phyloP scores from a whole-genome alignment of 35 echinoderm and acorn worm genomes.

The Apostichopus japonicus region DNA sequence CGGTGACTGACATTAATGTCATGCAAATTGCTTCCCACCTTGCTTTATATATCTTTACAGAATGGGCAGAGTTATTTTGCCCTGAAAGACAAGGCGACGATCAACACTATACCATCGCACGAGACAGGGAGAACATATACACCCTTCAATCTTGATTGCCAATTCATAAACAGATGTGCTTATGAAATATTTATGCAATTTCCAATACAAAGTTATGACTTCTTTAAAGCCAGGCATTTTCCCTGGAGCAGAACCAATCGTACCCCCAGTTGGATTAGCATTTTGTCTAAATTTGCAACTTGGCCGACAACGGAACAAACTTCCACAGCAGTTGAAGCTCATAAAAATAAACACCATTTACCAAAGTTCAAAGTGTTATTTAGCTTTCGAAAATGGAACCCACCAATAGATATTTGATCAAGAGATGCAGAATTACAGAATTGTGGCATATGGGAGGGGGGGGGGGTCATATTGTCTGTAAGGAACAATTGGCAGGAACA shows the following conservation, averaged over 20 bases:
- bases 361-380: too few species aligned
- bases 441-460: too few species aligned
- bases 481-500: too few species aligned
- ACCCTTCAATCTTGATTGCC: constrained; percentile 2
- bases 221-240: neutral
- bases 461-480: too few species aligned
- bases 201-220: neutral
- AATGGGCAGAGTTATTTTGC: neutral
- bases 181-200: constrained; percentile 21
- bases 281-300: neutral
- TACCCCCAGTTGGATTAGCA: neutral
- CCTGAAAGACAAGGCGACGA: neutral
- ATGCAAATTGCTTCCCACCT: constrained; percentile 51
- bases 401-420: too few species aligned
- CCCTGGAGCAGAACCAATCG: neutral
- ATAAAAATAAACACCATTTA: too few species aligned
- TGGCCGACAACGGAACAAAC: neutral
- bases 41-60: neutral
- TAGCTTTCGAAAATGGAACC: too few species aligned
- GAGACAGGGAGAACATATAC: neutral
- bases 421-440: too few species aligned
- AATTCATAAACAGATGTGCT: constrained; percentile 12
- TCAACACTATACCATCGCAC: too few species aligned
- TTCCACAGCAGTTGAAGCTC: neutral
- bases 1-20: constrained; percentile 18